A percentile compares a stretch with the other conserved stretches of the same genome.
Evolutionary conservation across 2,888 invertebrate genomes (phyloP).

Genomic region (Macrosoma leucophasiata): DNA sequence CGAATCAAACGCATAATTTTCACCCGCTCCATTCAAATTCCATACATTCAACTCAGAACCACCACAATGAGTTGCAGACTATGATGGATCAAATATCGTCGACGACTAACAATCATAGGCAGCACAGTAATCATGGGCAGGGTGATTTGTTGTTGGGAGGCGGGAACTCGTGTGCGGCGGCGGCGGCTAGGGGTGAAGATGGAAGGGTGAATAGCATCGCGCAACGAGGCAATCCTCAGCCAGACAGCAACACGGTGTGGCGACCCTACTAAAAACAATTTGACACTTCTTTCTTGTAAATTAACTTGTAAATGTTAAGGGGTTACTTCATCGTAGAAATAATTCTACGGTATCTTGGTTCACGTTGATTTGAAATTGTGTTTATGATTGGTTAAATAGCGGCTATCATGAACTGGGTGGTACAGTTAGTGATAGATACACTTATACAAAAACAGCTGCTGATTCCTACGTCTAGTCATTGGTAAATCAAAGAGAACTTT

Average conservation of each 20-base stretch:
- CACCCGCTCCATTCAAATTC: slow-evolving; percentile 81
- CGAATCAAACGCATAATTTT: slow-evolving; percentile 84
- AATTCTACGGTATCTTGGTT: not conserved
- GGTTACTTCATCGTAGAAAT: slow-evolving; percentile 8
- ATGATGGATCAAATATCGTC: slow-evolving; percentile 86
- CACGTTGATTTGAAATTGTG: not conserved
- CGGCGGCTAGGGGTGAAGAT: slow-evolving; percentile 74
- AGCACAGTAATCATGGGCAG: slow-evolving; percentile 60
- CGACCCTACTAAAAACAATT: slow-evolving; percentile 82
- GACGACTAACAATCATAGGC: slow-evolving; percentile 75
- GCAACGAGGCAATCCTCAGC: slow-evolving; percentile 77
- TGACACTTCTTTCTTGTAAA: slow-evolving; percentile 6
- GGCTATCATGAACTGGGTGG: too few species aligned
- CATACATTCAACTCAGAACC: slow-evolving; percentile 77
- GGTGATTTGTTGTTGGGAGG: slow-evolving; percentile 70
- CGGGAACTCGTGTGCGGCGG: slow-evolving; percentile 74
- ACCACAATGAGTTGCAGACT: slow-evolving; percentile 82
- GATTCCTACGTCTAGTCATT: too few species aligned
- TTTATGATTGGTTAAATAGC: too few species aligned
- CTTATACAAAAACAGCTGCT: too few species aligned
- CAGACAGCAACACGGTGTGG: slow-evolving; percentile 83
- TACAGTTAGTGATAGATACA: too few species aligned
- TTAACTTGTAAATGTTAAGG: too few species aligned
- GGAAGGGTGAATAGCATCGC: slow-evolving; percentile 73
- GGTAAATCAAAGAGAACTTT: too few species aligned